phyloP scores from a whole-genome alignment of 2,888 invertebrate genomes.

The Tachystola acroxantha region DNA sequence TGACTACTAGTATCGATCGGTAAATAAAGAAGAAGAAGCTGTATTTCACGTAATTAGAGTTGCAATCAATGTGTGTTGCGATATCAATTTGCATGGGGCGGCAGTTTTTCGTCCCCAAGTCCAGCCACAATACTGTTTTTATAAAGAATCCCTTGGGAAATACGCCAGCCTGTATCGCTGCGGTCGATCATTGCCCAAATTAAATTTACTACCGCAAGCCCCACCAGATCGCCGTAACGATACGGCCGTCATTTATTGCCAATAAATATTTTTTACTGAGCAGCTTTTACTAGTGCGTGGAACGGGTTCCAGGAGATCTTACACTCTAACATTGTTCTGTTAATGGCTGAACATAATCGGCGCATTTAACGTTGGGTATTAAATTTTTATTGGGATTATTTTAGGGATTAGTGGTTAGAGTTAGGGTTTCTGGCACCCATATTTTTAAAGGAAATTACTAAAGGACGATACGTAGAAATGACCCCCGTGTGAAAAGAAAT shows the following conservation, averaged over 20 bases:
- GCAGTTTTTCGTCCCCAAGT: no score
- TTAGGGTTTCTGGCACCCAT: not conserved
- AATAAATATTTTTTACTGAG: slow-evolving; percentile 65
- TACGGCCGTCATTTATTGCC: slow-evolving; percentile 55
- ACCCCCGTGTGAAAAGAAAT: no score
- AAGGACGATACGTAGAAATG: no score
- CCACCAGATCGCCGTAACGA: slow-evolving; percentile 49
- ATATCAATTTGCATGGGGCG: no score
- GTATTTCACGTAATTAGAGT: no score
- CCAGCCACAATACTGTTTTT: slow-evolving; percentile 1
- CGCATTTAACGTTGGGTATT: slow-evolving; percentile 30
- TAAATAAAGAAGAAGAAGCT: no score
- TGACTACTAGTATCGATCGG: no score
- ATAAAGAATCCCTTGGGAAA: slow-evolving; percentile 34
- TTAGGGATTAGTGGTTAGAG: not conserved
- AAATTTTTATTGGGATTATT: slow-evolving; percentile 9
- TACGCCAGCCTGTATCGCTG: slow-evolving; percentile 29
- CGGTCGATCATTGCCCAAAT: slow-evolving; percentile 50
- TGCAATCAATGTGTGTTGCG: no score
- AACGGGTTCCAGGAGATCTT: slow-evolving; percentile 39
- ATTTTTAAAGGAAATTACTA: no score
- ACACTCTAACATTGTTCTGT: slow-evolving; percentile 24
- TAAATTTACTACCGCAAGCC: slow-evolving; percentile 57
- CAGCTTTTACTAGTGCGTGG: slow-evolving; percentile 38
- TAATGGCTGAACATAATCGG: slow-evolving; percentile 29